Conservation (phyloP, 2,113 vertebrate genomes). For the Microtus oregoni region DNA sequence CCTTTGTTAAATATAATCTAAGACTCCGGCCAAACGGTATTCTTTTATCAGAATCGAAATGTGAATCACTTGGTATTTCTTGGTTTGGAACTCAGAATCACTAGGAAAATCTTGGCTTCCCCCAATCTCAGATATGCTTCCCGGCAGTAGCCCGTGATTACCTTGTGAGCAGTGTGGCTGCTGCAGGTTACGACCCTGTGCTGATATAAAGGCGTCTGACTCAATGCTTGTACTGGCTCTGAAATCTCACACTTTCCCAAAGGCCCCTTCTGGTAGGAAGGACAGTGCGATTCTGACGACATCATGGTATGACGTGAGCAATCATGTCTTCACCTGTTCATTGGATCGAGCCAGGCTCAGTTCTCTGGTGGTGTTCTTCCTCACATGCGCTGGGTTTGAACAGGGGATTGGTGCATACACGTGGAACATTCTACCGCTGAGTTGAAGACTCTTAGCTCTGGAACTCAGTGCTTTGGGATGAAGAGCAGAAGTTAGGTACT, state of each 20-base stretch:
- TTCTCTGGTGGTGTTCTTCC: neutral
- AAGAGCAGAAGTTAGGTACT: neutral
- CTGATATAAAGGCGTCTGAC: neutral
- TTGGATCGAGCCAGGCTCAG: neutral
- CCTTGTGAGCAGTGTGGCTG: neutral
- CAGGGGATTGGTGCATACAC: rapidly evolving
- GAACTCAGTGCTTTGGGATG: neutral
- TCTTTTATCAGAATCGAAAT: constrained; percentile 41
- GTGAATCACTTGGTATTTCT: constrained; percentile 29
- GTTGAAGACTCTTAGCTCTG: neutral
- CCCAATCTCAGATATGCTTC: constrained; percentile 17
- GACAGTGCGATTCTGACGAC: neutral
- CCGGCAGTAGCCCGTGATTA: neutral
- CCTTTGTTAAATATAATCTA: neutral
- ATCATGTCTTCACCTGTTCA: neutral
- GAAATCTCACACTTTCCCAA: neutral
- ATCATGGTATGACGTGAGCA: neutral
- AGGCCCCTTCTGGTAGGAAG: neutral
- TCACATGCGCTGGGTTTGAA: too few relatives aligned
- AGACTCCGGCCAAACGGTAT: neutral
- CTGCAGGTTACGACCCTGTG: neutral
- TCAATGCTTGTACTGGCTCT: neutral
- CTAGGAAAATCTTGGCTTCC: constrained; percentile 39
- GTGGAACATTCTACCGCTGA: neutral
- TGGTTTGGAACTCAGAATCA: constrained; percentile 44